Base-by-base conservation (phyloP, 2,888 invertebrate genomes). In the Gasteruption jaculator region DNA sequence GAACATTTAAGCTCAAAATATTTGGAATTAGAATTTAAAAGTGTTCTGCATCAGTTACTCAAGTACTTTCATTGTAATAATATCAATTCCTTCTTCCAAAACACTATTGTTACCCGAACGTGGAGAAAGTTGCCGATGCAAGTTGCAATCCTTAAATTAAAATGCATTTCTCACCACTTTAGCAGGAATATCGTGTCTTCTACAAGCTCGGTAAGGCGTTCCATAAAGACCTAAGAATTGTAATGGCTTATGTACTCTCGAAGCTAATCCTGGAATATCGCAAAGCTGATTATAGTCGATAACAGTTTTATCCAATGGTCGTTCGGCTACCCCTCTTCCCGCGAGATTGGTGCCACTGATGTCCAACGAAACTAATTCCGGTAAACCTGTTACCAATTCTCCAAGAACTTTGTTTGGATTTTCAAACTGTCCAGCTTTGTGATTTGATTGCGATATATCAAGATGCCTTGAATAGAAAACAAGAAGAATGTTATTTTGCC, bases 311-410 rank as follows among this genome's bases (percentile, higher is more conserved):
- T 56, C 53, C 4, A 50, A 34, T 32, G 67, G 67, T 47, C 74
- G 73, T 63, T 78, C 75, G 10, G 84, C 84, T 18, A 85, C 83
- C 32, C 90, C 90, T 38, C 82, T 81, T 10, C 94, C 92, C 26
- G 94, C 92, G 50, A 97, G 75, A 75, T 97, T 95, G 12, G 96
- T 96, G 10, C 94, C 94, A 3, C 95, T 93, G 63, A 97, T 92
- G 72, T 97, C 96, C 56, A 97, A 73, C 16, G 89, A 89, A 27
- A 80, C 80, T 44, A 97, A 73, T 36, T 80, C 70, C 0, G 87
- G 86, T 56, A 97, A 75, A 62, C 76, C 81, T 36, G 77, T 76
- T 8, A 94, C 82, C 24, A 97, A 73, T 53, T 77, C 76, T 15
- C 80, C 74, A 26, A 97, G 73, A 20, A 83, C 74, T 48, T 79